These are phyloP conservation scores for Gari tellinella DNA, from an alignment of 2,888 invertebrate species.

Conservation along the genomic window DNA sequence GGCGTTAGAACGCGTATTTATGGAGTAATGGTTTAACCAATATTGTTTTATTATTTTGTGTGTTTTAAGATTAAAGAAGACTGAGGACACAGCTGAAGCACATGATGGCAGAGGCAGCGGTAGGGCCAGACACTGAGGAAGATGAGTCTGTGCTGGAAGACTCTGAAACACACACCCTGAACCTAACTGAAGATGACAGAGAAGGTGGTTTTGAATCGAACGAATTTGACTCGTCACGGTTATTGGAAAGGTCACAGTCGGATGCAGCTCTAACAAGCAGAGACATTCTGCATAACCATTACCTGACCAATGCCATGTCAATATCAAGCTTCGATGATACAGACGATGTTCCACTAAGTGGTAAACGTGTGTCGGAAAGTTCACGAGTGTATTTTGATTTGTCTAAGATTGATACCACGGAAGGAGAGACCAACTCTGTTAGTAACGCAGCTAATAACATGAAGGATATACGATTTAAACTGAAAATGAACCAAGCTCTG, in stretches of 20 bases:
- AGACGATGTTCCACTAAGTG: constrained; percentile 37
- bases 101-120: not conserved
- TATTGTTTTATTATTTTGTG: no score
- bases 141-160: not conserved
- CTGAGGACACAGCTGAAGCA: not conserved
- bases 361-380: constrained; percentile 80
- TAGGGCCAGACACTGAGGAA: constrained; percentile 12
- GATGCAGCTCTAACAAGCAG: constrained; percentile 69
- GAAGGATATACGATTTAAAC: constrained; percentile 51
- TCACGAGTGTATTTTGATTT: constrained; percentile 83
- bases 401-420: constrained; percentile 80
- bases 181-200: constrained; percentile 15
- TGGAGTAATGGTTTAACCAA: no score
- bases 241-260: constrained; percentile 82
- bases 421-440: constrained; percentile 61
- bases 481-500: constrained; percentile 68
- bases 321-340: constrained; percentile 32
- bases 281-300: not conserved
- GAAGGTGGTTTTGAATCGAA: constrained; percentile 19
- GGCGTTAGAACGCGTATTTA: no score
- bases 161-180: not conserved
- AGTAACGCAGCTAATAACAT: constrained; percentile 61
- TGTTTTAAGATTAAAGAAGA: no score
- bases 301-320: constrained; percentile 29
- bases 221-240: constrained; percentile 70